Evolutionary conservation across 2,797 vertebrate genomes (phyloP).

Genomic region (Gadopsis bispinosus): DNA sequence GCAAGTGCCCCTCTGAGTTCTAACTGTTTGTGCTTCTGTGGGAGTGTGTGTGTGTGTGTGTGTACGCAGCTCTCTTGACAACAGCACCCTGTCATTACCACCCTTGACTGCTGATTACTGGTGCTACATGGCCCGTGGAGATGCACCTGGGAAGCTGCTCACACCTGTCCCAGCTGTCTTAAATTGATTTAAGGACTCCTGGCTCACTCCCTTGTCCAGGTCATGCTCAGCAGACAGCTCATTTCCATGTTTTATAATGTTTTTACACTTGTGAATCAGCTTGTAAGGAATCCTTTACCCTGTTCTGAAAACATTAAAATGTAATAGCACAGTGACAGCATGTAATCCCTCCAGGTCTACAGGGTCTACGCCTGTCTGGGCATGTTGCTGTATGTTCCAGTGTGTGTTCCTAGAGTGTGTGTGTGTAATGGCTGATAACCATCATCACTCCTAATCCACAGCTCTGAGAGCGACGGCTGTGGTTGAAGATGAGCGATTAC

Average conservation of each 20-base stretch:
- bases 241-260: conserved; percentile 69
- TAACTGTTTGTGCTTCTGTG: conserved; percentile 50
- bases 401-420: conserved; percentile 14
- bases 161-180: conserved; percentile 75
- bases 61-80: conserved; percentile 53
- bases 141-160: conserved; percentile 79
- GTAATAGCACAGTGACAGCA: conserved; percentile 63
- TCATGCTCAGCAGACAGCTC: conserved; percentile 41
- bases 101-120: conserved; percentile 71
- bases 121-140: conserved; percentile 75
- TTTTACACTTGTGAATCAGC: conserved; percentile 76
- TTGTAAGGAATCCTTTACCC: conserved; percentile 68
- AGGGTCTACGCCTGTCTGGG: conserved; percentile 53
- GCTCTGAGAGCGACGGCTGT: conserved; percentile 46
- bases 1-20: conserved; percentile 50
- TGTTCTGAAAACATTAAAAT: conserved; percentile 62
- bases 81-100: conserved; percentile 78
- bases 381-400: conserved; percentile 39
- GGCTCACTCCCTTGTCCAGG: conserved; percentile 39
- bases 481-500: conserved; percentile 51
- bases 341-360: conserved; percentile 39
- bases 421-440: conserved; percentile 49
- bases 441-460: conserved; percentile 48
- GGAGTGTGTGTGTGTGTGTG: conserved; percentile 21
- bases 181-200: conserved; percentile 61